Conservation (phyloP, 2,888 invertebrate genomes). For the Himalopsyche tibetana region DNA sequence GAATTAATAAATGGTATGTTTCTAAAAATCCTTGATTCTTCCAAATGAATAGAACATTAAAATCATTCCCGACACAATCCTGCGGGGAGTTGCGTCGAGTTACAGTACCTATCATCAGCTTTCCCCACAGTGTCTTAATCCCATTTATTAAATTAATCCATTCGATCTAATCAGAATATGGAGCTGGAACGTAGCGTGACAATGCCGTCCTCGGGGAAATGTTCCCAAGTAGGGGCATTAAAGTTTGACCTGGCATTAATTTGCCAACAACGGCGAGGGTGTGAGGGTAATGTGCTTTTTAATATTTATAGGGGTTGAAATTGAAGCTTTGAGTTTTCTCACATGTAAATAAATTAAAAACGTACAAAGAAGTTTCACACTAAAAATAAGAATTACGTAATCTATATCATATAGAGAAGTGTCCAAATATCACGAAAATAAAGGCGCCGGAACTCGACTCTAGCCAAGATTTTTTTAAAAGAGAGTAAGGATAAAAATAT, state of each 20-base stretch:
- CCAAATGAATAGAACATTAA: neutral
- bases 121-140: neutral
- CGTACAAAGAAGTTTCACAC: too few relatives aligned
- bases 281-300: neutral
- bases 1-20: too few relatives aligned
- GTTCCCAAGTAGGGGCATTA: conserved; percentile 14
- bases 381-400: too few relatives aligned
- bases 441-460: too few relatives aligned
- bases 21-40: too few relatives aligned
- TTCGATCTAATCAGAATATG: conserved; percentile 34
- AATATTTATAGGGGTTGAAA: conserved; percentile 12
- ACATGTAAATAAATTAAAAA: too few relatives aligned
- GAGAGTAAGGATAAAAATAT: too few relatives aligned
- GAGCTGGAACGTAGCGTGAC: neutral
- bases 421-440: too few relatives aligned
- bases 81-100: neutral
- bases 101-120: neutral
- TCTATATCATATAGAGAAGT: too few relatives aligned
- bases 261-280: neutral
- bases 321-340: neutral
- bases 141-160: conserved; percentile 34
- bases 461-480: too few relatives aligned
- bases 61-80: neutral
- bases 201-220: conserved; percentile 6
- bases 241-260: conserved; percentile 1